These are phyloP conservation scores for Strigamia maritima DNA, from an alignment of 2,888 invertebrate genomes.

Conservation along the genomic window DNA sequence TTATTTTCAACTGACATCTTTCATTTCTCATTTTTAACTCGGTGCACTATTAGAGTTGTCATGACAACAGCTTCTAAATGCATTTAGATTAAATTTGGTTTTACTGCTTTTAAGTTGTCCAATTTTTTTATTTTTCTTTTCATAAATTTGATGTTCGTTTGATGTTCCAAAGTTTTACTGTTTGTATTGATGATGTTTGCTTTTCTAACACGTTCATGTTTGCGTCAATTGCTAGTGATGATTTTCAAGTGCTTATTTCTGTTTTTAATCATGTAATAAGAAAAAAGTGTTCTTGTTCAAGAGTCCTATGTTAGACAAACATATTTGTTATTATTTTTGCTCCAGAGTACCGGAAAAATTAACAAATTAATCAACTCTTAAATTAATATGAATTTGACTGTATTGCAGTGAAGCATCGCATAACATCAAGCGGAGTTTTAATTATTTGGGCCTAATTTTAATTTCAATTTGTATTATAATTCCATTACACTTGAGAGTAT, in stretches of 20 bases:
- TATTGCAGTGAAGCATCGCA: neutral
- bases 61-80: conserved; percentile 29
- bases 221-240: neutral
- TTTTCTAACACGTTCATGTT: conserved; percentile 4
- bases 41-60: conserved; percentile 29
- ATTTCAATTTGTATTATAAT: neutral
- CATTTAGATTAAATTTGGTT: conserved; percentile 13
- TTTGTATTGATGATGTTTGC: neutral
- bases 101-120: conserved; percentile 27
- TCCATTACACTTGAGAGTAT: neutral
- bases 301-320: neutral
- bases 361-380: neutral
- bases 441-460: neutral
- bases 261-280: neutral
- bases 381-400: neutral
- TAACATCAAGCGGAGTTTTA: neutral
- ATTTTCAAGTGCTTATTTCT: neutral
- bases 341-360: neutral
- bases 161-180: neutral
- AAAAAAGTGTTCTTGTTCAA: neutral
- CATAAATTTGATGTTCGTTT: conserved; percentile 7
- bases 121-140: neutral
- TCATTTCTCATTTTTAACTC: conserved; percentile 13
- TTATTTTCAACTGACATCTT: conserved; percentile 27
- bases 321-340: neutral